Conservation (phyloP, 2,888 invertebrate species). For the Tinea trinotella region DNA sequence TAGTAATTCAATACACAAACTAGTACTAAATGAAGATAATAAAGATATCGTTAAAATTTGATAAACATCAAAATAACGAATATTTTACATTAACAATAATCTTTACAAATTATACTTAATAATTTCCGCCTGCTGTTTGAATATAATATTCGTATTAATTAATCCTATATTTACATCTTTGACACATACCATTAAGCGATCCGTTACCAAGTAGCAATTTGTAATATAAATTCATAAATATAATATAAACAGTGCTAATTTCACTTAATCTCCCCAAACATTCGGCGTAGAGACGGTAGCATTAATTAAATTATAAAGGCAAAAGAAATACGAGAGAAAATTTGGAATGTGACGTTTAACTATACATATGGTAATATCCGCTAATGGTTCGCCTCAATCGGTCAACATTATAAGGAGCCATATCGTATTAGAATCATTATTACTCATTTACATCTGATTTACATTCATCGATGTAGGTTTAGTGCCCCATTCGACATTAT, state of each 20-base stretch:
- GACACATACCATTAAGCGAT: constrained; percentile 28
- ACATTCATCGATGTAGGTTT: constrained; percentile 31
- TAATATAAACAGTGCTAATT: constrained; percentile 45
- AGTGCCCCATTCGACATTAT: not conserved
- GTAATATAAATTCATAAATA: constrained; percentile 27
- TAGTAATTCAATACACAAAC: too few relatives aligned
- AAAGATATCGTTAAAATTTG: not conserved
- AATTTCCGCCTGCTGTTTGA: not conserved
- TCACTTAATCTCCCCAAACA: constrained; percentile 38
- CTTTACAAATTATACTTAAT: not conserved
- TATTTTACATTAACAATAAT: constrained; percentile 3
- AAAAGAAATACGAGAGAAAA: constrained; percentile 39
- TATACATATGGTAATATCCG: constrained; percentile 33
- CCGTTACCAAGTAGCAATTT: constrained; percentile 39
- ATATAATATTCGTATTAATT: not conserved
- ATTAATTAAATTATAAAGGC: constrained; percentile 28
- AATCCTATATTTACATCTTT: constrained; percentile 9
- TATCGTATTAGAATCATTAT: constrained; percentile 23
- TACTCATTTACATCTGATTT: constrained; percentile 46
- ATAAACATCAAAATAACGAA: not conserved
- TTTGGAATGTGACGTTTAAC: constrained; percentile 42
- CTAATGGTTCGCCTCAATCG: constrained; percentile 33
- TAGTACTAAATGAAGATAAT: not conserved
- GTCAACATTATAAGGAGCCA: constrained; percentile 6
- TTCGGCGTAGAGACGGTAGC: constrained; percentile 11